phyloP scores from a whole-genome alignment of 2,113 vertebrate species.

The Heteronetta atricapilla region DNA sequence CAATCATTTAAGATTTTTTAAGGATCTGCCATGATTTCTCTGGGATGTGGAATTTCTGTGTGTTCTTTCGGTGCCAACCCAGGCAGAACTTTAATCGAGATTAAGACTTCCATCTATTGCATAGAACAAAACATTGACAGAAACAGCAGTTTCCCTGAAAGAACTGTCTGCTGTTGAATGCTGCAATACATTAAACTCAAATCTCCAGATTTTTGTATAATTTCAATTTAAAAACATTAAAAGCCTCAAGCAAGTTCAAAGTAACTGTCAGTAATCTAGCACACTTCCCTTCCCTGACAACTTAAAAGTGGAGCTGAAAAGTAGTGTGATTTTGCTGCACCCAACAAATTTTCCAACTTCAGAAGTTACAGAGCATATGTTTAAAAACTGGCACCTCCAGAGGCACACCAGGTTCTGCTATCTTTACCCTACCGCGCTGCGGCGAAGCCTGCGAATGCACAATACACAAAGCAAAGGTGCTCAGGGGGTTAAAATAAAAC shows the following conservation, averaged over 20 bases:
- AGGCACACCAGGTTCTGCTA: not conserved
- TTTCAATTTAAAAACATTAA: not conserved
- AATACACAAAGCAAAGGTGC: not conserved
- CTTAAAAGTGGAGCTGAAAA: not conserved
- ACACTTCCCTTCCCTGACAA: not conserved
- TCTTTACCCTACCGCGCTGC: not conserved
- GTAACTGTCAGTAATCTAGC: not conserved
- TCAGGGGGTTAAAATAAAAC: conserved; percentile 33
- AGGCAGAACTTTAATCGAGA: not conserved
- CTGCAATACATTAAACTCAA: not conserved
- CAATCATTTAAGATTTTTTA: not conserved
- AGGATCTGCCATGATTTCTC: not conserved
- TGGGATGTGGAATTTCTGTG: not conserved
- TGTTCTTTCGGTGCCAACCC: not conserved
- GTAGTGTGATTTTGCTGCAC: not conserved
- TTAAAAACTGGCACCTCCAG: not conserved
- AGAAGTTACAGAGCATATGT: not conserved
- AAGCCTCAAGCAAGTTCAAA: not conserved
- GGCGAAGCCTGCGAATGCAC: not conserved
- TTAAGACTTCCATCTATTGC: not conserved
- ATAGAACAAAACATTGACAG: not conserved
- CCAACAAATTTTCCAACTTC: not conserved
- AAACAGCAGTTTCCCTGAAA: not conserved
- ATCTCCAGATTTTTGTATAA: not conserved
- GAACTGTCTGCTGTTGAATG: not conserved